Evolutionary conservation across 2,888 invertebrate species (phyloP).

Genomic region (Desoria tigrina): DNA sequence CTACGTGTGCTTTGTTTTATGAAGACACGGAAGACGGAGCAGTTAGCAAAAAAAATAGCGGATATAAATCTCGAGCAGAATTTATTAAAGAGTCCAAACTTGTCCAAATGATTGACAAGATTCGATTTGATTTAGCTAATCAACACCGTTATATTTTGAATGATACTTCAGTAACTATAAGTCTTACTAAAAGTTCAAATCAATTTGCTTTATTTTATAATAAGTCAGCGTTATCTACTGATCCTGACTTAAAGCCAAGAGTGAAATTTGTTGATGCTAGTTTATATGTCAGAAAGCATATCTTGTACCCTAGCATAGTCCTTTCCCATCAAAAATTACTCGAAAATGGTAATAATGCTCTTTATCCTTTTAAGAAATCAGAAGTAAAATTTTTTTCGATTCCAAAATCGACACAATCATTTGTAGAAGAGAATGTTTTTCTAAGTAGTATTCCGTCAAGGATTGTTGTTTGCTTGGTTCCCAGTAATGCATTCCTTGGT

Average conservation of each 20-base stretch:
- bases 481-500: slow-evolving; percentile 48
- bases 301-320: slow-evolving; percentile 41
- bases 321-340: slow-evolving; percentile 48
- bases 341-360: slow-evolving; percentile 35
- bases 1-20: slow-evolving; percentile 27
- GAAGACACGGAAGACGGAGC: slow-evolving; percentile 19
- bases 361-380: slow-evolving; percentile 45
- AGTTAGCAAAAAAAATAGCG: slow-evolving; percentile 16
- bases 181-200: slow-evolving; percentile 27
- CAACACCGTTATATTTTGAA: slow-evolving; percentile 41
- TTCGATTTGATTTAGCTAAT: slow-evolving; percentile 33
- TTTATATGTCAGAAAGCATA: slow-evolving; percentile 44
- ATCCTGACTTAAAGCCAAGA: slow-evolving; percentile 20
- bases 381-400: slow-evolving; percentile 48
- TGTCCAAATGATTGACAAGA: slow-evolving; percentile 34
- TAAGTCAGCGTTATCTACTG: neutral
- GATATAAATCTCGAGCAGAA: slow-evolving; percentile 24
- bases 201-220: slow-evolving; percentile 29
- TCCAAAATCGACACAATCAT: slow-evolving; percentile 44
- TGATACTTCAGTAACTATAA: slow-evolving; percentile 32
- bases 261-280: slow-evolving; percentile 44
- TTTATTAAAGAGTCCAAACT: slow-evolving; percentile 21
- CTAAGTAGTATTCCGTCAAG: slow-evolving; percentile 54
- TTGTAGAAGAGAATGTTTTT: slow-evolving; percentile 55
- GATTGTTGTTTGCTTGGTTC: slow-evolving; percentile 54